Conservation (phyloP, 2,797 vertebrate genomes). For the Takifugu rubripes region DNA sequence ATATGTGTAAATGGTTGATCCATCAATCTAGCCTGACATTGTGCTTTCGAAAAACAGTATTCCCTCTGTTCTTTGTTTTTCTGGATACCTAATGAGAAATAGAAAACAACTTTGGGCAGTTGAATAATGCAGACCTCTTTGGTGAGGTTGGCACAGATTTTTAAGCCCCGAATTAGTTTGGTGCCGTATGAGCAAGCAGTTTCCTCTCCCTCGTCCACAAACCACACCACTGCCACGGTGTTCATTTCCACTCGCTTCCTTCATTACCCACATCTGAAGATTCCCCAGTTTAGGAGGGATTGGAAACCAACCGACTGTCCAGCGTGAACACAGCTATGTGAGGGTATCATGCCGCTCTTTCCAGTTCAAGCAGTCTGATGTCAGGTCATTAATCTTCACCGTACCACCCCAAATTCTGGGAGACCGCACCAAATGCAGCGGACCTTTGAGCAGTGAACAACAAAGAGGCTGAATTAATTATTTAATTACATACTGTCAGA, state of each 20-base stretch:
- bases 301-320: conserved; percentile 63
- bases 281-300: conserved; percentile 45
- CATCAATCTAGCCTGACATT: conserved; percentile 60
- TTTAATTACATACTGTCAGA: conserved; percentile 50
- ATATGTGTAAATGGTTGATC: conserved; percentile 61
- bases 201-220: conserved; percentile 65
- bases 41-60: conserved; percentile 43
- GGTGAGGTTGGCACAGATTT: conserved; percentile 48
- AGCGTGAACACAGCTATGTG: conserved; percentile 38
- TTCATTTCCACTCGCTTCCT: conserved; percentile 67
- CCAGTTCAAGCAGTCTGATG: conserved; percentile 62
- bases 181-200: conserved; percentile 56
- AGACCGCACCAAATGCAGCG: conserved; percentile 63
- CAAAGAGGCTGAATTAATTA: conserved; percentile 58
- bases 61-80: conserved; percentile 45
- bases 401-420: conserved; percentile 59
- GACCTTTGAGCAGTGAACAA: conserved; percentile 27
- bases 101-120: conserved; percentile 43
- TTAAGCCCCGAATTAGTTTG: conserved; percentile 46
- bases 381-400: conserved; percentile 58
- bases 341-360: conserved; percentile 59
- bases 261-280: conserved; percentile 63
- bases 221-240: conserved; percentile 46
- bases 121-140: conserved; percentile 50
- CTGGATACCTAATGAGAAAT: conserved; percentile 41